A percentile compares a stretch with the other conserved stretches of the same genome.
phyloP scores from a whole-genome alignment of 1,140 invertebrate genomes.

The Ooceraea biroi region DNA sequence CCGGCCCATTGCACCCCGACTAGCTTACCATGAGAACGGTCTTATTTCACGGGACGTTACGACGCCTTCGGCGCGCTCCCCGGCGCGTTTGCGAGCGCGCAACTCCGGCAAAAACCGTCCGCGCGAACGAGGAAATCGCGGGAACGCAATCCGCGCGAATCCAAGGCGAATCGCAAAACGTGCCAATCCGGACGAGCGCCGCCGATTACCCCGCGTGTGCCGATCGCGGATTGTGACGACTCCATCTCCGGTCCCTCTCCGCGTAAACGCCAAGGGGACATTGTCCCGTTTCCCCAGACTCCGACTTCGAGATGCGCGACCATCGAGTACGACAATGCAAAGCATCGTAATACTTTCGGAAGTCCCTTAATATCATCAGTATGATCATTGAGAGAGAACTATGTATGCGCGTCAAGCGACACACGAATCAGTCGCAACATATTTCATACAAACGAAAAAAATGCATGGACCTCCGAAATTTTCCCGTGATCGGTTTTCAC shows the following conservation, averaged over 20 bases:
- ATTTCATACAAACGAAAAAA: too few species aligned
- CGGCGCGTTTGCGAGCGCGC: slow-evolving; percentile 51
- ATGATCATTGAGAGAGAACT: too few species aligned
- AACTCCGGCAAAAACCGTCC: slow-evolving; percentile 42
- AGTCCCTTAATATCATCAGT: too few species aligned
- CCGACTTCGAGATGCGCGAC: not conserved
- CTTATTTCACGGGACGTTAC: slow-evolving; percentile 75
- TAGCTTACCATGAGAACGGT: slow-evolving; percentile 72
- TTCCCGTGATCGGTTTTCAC: slow-evolving; percentile 39
- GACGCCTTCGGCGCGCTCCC: slow-evolving; percentile 55
- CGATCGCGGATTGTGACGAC: slow-evolving; percentile 56
- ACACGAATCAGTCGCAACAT: too few species aligned
- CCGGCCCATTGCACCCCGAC: slow-evolving; percentile 75
- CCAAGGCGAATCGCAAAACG: slow-evolving; percentile 59
- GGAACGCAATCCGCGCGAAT: slow-evolving; percentile 23
- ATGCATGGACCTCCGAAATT: not conserved
- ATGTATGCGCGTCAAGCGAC: too few species aligned
- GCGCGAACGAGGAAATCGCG: slow-evolving; percentile 27
- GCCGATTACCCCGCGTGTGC: slow-evolving; percentile 14
- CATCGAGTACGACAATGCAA: too few species aligned
- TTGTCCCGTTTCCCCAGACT: slow-evolving; percentile 12
- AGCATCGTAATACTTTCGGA: too few species aligned
- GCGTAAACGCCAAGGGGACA: slow-evolving; percentile 38
- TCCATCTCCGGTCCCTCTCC: slow-evolving; percentile 26
- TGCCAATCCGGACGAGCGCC: slow-evolving; percentile 34